These are phyloP conservation scores for Andrena marginata DNA, from an alignment of 2,888 invertebrate species.

Conservation along the genomic window DNA sequence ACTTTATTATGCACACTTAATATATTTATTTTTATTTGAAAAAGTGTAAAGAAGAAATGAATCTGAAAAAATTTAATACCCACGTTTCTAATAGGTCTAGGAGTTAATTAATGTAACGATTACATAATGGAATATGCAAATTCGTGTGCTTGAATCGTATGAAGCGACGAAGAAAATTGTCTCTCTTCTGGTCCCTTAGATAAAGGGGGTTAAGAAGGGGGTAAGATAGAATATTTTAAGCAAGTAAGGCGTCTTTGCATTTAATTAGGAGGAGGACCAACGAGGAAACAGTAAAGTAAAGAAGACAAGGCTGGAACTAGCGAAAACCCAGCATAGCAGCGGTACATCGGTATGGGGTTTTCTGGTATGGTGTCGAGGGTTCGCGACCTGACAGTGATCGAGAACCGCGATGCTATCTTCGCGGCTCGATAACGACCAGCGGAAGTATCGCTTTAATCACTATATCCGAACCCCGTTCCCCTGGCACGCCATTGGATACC, in stretches of 20 bases:
- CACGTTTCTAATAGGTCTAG: no score
- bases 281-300: conserved; percentile 25
- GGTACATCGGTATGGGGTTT: conserved; percentile 63
- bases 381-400: conserved; percentile 79
- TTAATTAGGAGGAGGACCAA: conserved; percentile 35
- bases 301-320: conserved; percentile 33
- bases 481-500: conserved; percentile 59
- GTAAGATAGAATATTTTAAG: neutral
- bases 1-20: no score
- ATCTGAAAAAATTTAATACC: neutral
- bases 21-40: no score
- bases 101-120: no score
- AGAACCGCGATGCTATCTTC: conserved; percentile 79
- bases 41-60: neutral
- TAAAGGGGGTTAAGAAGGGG: neutral
- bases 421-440: conserved; percentile 79
- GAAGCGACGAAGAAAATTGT: neutral
- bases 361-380: conserved; percentile 64
- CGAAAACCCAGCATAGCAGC: conserved; percentile 27
- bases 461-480: conserved; percentile 78
- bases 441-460: conserved; percentile 83
- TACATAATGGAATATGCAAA: no score
- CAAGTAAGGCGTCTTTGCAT: neutral
- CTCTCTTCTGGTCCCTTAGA: neutral
- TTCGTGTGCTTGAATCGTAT: neutral